phyloP scores from a whole-genome alignment of 2,113 vertebrate genomes.

The Thomomys bottae region DNA sequence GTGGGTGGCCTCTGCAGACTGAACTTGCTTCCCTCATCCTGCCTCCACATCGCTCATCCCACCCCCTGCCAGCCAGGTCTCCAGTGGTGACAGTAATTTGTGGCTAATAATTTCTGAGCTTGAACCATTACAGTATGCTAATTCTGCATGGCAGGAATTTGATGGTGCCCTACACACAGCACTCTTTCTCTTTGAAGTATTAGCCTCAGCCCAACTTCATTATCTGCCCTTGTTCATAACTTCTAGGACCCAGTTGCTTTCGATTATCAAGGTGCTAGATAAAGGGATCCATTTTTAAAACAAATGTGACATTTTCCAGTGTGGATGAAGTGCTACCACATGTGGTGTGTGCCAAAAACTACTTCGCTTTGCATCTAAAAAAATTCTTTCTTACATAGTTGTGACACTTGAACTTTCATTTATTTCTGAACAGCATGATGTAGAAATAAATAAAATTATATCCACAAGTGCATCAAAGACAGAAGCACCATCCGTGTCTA shows the following conservation, averaged over 20 bases:
- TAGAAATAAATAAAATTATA: conserved; percentile 96
- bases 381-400: background rate
- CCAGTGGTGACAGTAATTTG: background rate
- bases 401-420: conserved; percentile 71
- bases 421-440: conserved; percentile 92
- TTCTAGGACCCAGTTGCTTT: conserved; percentile 39
- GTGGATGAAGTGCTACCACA: background rate
- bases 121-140: conserved; percentile 9
- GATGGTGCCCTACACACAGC: background rate
- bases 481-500: conserved; percentile 92
- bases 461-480: conserved; percentile 95
- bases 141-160: conserved; percentile 27
- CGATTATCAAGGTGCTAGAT: conserved; percentile 52
- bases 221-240: conserved; percentile 36
- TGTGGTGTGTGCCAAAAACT: conserved; percentile 39
- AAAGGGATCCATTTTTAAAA: conserved; percentile 43
- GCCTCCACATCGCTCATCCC: background rate
- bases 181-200: conserved; percentile 15
- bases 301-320: background rate
- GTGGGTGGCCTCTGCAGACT: background rate
- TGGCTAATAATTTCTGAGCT: conserved; percentile 12
- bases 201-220: conserved; percentile 24
- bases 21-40: background rate
- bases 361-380: conserved; percentile 24
- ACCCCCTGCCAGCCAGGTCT: background rate